A percentile compares a stretch with the other conserved stretches of the same genome.
Evolutionary conservation across 2,797 vertebrate species (phyloP).

Genomic region (Lophotriccus pileatus): DNA sequence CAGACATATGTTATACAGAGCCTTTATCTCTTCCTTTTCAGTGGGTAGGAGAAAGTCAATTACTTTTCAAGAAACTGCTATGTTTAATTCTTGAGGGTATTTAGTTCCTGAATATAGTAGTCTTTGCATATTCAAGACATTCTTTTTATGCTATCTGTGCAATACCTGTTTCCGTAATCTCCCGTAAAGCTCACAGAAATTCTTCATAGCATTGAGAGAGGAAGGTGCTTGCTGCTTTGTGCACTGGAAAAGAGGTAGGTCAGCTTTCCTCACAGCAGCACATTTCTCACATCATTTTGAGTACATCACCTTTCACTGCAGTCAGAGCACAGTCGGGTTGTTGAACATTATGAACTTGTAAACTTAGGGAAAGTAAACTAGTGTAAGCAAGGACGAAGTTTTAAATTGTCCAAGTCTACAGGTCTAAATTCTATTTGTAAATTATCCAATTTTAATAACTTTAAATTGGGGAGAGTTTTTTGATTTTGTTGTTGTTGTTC

Average conservation of each 20-base stretch:
- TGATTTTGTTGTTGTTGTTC: not conserved
- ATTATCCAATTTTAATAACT: not conserved
- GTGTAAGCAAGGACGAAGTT: not conserved
- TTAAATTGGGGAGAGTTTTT: not conserved
- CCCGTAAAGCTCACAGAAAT: not conserved
- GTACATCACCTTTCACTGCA: not conserved
- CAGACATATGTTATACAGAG: not conserved
- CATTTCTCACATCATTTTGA: not conserved
- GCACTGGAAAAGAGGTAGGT: not conserved
- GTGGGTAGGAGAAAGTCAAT: not conserved
- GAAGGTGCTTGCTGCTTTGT: not conserved
- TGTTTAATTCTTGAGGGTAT: not conserved
- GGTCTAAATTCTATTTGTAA: not conserved
- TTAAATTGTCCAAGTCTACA: not conserved
- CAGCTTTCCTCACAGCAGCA: not conserved
- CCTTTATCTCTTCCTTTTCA: slow-evolving; percentile 7
- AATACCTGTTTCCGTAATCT: not conserved
- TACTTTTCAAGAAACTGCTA: not conserved
- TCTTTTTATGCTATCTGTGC: not conserved
- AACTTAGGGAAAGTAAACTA: not conserved
- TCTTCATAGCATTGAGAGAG: not conserved
- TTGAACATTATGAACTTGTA: not conserved
- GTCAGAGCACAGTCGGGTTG: not conserved
- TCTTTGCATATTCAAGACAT: not conserved
- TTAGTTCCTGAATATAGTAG: not conserved